phyloP scores from a whole-genome alignment of 2,113 vertebrate genomes.

The Sinocyclocheilus maitianheensis region DNA sequence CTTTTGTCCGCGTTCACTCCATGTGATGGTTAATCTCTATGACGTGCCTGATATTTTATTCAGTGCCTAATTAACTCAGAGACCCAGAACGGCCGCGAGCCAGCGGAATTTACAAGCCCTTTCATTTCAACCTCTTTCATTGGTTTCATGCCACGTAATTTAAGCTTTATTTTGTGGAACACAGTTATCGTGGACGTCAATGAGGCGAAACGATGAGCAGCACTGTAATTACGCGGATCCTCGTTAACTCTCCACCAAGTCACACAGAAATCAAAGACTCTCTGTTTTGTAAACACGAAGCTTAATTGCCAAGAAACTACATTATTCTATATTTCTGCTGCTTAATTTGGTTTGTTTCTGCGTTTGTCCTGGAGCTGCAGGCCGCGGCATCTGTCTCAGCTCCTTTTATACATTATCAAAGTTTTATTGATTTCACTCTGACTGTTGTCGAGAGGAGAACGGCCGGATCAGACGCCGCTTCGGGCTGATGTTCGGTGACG shows the following conservation, averaged over 20 bases:
- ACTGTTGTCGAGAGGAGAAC: neutral
- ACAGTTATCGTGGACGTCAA: constrained; percentile 24
- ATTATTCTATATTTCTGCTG: neutral
- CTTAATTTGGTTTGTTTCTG: constrained; percentile 8
- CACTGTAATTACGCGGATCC: neutral
- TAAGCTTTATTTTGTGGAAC: constrained; percentile 17
- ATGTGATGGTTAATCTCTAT: constrained; percentile 63
- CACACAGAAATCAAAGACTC: neutral
- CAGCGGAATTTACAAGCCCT: constrained; percentile 34
- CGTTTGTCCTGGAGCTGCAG: neutral
- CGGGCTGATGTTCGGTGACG: neutral
- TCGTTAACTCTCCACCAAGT: neutral
- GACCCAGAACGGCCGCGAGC: constrained; percentile 55
- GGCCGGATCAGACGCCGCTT: neutral
- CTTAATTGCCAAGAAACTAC: neutral
- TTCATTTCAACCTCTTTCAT: constrained; percentile 7
- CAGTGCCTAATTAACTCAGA: constrained; percentile 70
- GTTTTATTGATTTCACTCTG: neutral
- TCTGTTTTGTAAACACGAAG: constrained; percentile 21
- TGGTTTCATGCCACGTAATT: constrained; percentile 19
- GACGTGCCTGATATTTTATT: constrained; percentile 66
- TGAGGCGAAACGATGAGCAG: constrained; percentile 1
- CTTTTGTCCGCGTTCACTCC: constrained; percentile 53
- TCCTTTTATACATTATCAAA: neutral
- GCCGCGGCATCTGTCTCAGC: neutral